These are phyloP conservation scores for Carposina sasakii DNA, from an alignment of 1,140 invertebrate species.

Conservation along the genomic window DNA sequence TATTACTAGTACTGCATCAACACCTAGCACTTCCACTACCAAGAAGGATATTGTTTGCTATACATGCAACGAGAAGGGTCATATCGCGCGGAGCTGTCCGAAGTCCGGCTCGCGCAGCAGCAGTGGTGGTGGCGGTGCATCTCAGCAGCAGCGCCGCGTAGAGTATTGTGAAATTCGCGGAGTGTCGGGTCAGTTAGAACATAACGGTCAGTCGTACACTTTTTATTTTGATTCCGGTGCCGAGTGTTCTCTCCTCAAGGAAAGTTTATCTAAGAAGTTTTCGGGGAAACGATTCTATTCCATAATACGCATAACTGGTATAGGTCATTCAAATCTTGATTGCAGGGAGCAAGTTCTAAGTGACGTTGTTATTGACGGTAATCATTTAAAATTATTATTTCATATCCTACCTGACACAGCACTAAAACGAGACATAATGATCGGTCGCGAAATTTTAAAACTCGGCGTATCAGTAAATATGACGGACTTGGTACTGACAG, in stretches of 20 bases:
- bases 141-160: not conserved
- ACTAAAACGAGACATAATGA: not conserved
- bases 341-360: conserved; percentile 1
- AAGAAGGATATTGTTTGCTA: conserved; percentile 2
- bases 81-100: conserved; percentile 6
- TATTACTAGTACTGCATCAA: not conserved
- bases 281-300: not conserved
- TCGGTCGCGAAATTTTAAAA: not conserved
- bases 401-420: not conserved
- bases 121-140: not conserved
- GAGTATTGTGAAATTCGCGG: not conserved
- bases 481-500: not conserved
- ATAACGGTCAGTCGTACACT: not conserved
- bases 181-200: not conserved
- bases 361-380: not conserved
- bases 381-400: not conserved
- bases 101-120: not conserved
- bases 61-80: conserved; percentile 4
- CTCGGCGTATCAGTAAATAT: not conserved
- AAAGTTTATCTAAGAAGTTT: conserved; percentile 4
- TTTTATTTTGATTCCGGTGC: conserved; percentile 3
- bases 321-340: not conserved
- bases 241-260: not conserved
- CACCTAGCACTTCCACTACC: not conserved
- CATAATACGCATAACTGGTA: conserved; percentile 1